Evolutionary conservation across 2,113 vertebrate genomes (phyloP).

Genomic region (Odontophorus gujanensis): DNA sequence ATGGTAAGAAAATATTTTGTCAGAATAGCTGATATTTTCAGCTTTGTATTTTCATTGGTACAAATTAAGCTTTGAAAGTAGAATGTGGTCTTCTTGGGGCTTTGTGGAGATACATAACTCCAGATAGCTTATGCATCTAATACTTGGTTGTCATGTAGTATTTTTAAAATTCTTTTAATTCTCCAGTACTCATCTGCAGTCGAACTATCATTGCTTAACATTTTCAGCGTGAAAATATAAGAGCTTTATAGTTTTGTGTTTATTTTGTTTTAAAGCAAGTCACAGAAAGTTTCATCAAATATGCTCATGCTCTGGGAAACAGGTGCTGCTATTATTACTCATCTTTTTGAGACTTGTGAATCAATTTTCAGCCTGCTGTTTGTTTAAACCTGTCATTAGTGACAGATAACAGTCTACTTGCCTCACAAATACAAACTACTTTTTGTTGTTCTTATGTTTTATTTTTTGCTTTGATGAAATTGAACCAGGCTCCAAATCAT

Average conservation of each 20-base stretch:
- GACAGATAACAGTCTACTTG: not conserved
- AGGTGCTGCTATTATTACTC: slow-evolving; percentile 57
- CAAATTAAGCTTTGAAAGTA: slow-evolving; percentile 36
- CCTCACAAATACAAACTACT: not conserved
- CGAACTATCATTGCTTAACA: slow-evolving; percentile 55
- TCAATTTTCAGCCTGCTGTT: not conserved
- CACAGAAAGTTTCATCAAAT: slow-evolving; percentile 13
- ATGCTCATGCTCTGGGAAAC: slow-evolving; percentile 55
- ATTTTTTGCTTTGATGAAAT: not conserved
- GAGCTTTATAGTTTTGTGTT: not conserved
- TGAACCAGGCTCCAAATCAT: not conserved
- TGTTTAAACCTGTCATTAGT: slow-evolving; percentile 17
- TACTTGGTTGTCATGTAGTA: slow-evolving; percentile 38
- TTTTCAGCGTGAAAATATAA: slow-evolving; percentile 2
- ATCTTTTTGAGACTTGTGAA: not conserved
- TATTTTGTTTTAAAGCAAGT: not conserved
- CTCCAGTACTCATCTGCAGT: slow-evolving; percentile 49
- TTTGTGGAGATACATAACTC: slow-evolving; percentile 31
- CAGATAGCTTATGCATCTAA: slow-evolving; percentile 43
- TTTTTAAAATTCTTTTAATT: slow-evolving; percentile 47
- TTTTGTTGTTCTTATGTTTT: not conserved
- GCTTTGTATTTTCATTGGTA: slow-evolving; percentile 63
- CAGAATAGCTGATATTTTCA: slow-evolving; percentile 64
- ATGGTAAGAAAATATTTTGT: slow-evolving; percentile 85
- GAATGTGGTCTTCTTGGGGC: slow-evolving; percentile 39